Percentiles rank a stretch among this genome's conserved stretches.
phyloP scores from a whole-genome alignment of 1,140 invertebrate species.

The Philaenus spumarius region DNA sequence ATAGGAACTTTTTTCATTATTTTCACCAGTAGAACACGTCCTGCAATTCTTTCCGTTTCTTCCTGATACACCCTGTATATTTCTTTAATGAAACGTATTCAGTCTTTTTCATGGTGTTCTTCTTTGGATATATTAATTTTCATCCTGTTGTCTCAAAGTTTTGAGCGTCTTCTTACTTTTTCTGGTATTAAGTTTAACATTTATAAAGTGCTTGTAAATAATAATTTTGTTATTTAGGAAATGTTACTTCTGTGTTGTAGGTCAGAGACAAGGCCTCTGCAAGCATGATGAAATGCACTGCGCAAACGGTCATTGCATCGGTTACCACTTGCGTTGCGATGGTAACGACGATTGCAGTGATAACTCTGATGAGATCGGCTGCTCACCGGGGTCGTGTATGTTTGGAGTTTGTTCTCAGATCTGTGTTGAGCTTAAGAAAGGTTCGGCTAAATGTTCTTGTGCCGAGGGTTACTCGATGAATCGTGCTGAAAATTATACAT shows the following conservation, averaged over 20 bases:
- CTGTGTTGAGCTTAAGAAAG: constrained; percentile 57
- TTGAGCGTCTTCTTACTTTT: too few relatives aligned
- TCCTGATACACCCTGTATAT: too few relatives aligned
- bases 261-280: constrained; percentile 28
- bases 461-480: constrained; percentile 48
- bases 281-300: constrained; percentile 50
- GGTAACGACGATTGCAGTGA: constrained; percentile 62
- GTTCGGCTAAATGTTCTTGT: constrained; percentile 55
- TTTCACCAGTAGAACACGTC: too few relatives aligned
- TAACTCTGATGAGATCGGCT: constrained; percentile 54
- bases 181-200: too few relatives aligned
- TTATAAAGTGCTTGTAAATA: too few relatives aligned
- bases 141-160: too few relatives aligned
- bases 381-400: constrained; percentile 47
- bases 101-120: too few relatives aligned
- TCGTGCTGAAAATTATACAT: constrained; percentile 32
- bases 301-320: constrained; percentile 61
- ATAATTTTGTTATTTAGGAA: constrained; percentile 37
- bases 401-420: constrained; percentile 69
- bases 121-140: too few relatives aligned
- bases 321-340: constrained; percentile 56
- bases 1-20: too few relatives aligned
- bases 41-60: too few relatives aligned
- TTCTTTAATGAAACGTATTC: too few relatives aligned
- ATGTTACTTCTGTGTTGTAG: constrained; percentile 36